Base-by-base conservation (phyloP, 2,888 invertebrate genomes). In the Cataglyphis cursor region DNA sequence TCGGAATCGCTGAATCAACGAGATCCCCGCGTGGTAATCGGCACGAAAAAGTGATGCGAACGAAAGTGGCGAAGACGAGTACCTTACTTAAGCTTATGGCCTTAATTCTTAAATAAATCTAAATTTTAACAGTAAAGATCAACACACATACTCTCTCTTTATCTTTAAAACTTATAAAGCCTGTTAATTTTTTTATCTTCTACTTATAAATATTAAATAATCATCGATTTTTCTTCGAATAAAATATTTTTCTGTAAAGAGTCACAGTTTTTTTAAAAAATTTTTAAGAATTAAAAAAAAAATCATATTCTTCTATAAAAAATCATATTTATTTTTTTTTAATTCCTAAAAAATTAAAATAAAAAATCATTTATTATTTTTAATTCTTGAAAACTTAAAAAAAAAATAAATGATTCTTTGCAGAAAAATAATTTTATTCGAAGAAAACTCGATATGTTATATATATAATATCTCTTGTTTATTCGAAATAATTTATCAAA, bases 1-100 rank as follows among this genome's bases (percentile, higher is more conserved):
- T 61, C 54, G 61, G 48, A 64, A 73, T 80, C 64, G 81, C 75
- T 76, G 82, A 85, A 87, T 88, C 87, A 24, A 64, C 54, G 57
- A 35, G n/a, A 57, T 28, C 18, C 12, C 12, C 9, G 31, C 44
- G 21, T 44, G 44, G 12, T 44, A 80, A 80, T 80, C 72, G 59
- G 12, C 44, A 44, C 57, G 35, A 44, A 21, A 21, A 68, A 78
- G 10, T 24, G 57, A 5, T n/a, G 28, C 28, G 6, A 24, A 18
- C 28, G 3, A 15, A 65, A 51, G n/a, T 41, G 38, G n/a, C n/a
- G 24, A 51, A 8, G 5, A n/a, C 35, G 28, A 35, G 18, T 28
- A n/a, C 18, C 6, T 3, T 62, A 38, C 31, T 51, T n/a, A n/a
- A 41, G 35, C 24, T 15, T 57, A 21, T 21, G 10, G 3, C 31